Conservation (phyloP, 2,888 invertebrate genomes). For the Perizoma affinitatum region DNA sequence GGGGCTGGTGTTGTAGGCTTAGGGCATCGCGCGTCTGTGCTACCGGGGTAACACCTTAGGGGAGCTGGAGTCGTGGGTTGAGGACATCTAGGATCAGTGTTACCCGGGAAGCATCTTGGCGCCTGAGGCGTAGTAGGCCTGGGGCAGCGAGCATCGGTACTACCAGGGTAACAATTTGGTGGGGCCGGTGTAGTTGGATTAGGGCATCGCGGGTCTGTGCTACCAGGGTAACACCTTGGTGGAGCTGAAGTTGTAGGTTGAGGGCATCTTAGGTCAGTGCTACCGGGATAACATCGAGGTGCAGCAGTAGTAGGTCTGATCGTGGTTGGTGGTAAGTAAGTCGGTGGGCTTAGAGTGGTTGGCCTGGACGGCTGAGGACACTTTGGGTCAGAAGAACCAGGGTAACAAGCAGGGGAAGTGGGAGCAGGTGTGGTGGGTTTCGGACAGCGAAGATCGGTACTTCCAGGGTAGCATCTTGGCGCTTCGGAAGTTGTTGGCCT, state of each 20-base stretch:
- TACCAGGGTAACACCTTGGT: constrained; percentile 45
- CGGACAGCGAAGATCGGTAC: constrained; percentile 36
- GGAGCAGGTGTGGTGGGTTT: constrained; percentile 45
- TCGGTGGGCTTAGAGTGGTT: constrained; percentile 50
- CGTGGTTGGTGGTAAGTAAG: constrained; percentile 47
- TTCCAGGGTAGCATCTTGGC: constrained; percentile 33
- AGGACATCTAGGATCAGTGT: constrained; percentile 53
- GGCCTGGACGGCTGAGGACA: constrained; percentile 51
- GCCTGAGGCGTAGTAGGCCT: constrained; percentile 46
- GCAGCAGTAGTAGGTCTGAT: constrained; percentile 39
- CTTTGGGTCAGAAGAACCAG: constrained; percentile 45
- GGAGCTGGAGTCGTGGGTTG: constrained; percentile 42
- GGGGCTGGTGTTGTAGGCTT: constrained; percentile 34
- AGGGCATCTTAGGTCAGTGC: constrained; percentile 52
- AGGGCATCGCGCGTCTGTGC: constrained; percentile 40
- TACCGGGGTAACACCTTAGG: constrained; percentile 46
- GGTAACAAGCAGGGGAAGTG: constrained; percentile 43
- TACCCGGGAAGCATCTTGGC: constrained; percentile 46
- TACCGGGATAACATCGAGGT: constrained; percentile 46
- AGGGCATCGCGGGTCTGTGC: constrained; percentile 44
- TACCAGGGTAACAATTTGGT: constrained; percentile 46
- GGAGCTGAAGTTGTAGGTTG: constrained; percentile 41
- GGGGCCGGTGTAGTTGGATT: constrained; percentile 43
- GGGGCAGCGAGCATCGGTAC: constrained; percentile 57
- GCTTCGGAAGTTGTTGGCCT: constrained; percentile 41